Evolutionary conservation across 2,888 invertebrate genomes (phyloP).

Genomic region (Acronicta leporina): DNA sequence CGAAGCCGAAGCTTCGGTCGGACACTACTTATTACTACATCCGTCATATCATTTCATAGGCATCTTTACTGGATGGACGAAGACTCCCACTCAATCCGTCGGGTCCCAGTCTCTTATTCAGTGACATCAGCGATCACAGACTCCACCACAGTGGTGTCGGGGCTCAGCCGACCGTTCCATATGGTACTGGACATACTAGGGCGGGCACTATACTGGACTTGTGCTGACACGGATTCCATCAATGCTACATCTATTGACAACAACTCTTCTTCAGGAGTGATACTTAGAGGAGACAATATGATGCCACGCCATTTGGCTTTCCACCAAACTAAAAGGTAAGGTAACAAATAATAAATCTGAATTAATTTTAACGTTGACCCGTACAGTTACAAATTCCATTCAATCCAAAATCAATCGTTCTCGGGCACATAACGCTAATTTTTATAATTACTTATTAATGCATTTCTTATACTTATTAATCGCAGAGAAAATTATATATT

Average conservation of each 20-base stretch:
- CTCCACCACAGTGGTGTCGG: constrained; percentile 87
- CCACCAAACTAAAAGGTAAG: constrained; percentile 93
- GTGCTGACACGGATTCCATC: constrained; percentile 94
- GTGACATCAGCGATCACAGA: constrained; percentile 73
- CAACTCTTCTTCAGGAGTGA: constrained; percentile 91
- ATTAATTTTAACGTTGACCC: too few relatives aligned
- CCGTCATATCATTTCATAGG: too few relatives aligned
- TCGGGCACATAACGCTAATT: too few relatives aligned
- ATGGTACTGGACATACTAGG: constrained; percentile 96
- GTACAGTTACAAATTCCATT: too few relatives aligned
- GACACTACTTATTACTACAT: too few relatives aligned
- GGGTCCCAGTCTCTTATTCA: constrained; percentile 86
- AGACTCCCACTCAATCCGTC: constrained; percentile 92
- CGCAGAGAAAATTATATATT: too few relatives aligned
- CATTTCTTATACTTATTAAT: too few relatives aligned
- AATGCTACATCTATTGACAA: constrained; percentile 95
- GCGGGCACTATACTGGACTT: constrained; percentile 96
- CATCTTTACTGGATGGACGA: constrained; percentile 93
- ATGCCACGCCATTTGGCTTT: constrained; percentile 95
- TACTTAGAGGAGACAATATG: constrained; percentile 93
- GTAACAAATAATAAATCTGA: too few relatives aligned
- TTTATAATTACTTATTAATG: too few relatives aligned
- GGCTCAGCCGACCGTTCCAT: constrained; percentile 92
- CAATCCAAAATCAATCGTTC: too few relatives aligned
- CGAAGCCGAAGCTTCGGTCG: too few relatives aligned